Conservation (phyloP, 1,140 invertebrate species). For the Cyphomyrmex costatus region DNA sequence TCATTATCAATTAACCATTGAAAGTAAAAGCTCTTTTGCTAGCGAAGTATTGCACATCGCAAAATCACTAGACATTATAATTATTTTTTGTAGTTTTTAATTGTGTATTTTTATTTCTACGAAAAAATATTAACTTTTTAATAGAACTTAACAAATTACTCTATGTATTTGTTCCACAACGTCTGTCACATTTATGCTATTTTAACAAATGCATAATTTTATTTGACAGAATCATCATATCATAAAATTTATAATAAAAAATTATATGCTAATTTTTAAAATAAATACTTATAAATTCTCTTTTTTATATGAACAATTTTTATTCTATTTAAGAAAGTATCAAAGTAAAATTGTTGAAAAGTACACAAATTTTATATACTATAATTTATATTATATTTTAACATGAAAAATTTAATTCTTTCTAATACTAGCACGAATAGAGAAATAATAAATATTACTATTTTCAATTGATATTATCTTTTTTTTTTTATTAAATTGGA, state of each 20-base stretch:
- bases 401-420: background rate
- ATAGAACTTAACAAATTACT: background rate
- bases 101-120: background rate
- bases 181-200: background rate
- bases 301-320: background rate
- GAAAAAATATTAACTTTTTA: background rate
- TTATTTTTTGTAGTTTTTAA: background rate
- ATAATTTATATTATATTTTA: background rate
- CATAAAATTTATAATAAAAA: background rate
- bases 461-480: background rate
- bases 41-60: background rate
- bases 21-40: slow-evolving; percentile 76
- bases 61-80: background rate
- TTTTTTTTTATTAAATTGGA: too few species aligned
- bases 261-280: background rate
- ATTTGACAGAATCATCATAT: background rate
- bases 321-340: background rate
- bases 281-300: background rate
- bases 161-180: too few species aligned
- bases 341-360: background rate
- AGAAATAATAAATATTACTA: background rate
- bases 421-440: background rate
- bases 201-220: background rate
- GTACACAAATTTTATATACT: background rate
- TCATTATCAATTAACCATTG: slow-evolving; percentile 77